phyloP scores from a whole-genome alignment of 92 coral and sea anemone genomes.

The Ricordea florida region DNA sequence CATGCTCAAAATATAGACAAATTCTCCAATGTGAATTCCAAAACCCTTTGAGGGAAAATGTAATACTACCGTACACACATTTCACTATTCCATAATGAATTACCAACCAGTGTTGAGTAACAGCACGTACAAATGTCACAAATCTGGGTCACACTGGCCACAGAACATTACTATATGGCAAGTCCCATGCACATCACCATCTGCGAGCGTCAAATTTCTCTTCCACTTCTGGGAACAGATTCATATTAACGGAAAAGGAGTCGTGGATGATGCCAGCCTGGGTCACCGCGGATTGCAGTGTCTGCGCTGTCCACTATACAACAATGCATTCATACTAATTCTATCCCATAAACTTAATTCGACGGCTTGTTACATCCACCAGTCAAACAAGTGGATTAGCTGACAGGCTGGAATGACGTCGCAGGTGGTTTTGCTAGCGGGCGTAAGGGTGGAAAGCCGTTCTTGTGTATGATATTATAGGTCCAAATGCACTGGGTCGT shows the following conservation, averaged over 20 bases:
- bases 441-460: slow-evolving; percentile 89
- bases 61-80: neutral
- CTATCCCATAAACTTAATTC: neutral
- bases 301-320: too few species aligned
- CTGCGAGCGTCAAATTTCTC: too few species aligned
- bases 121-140: neutral
- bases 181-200: too few species aligned
- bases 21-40: neutral
- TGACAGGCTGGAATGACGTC: neutral
- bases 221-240: too few species aligned
- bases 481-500: slow-evolving; percentile 71
- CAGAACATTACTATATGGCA: too few species aligned
- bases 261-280: too few species aligned
- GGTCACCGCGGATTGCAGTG: too few species aligned
- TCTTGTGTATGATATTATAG: slow-evolving; percentile 67
- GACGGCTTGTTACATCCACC: neutral
- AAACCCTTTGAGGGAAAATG: slow-evolving; percentile 9
- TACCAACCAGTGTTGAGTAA: too few species aligned
- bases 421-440: slow-evolving; percentile 47
- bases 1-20: slow-evolving; percentile 20
- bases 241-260: too few species aligned
- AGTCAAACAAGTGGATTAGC: neutral
- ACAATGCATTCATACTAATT: too few species aligned
- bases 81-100: too few species aligned
- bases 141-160: too few species aligned